These are phyloP conservation scores for Heliconius erato DNA, from an alignment of 2,888 invertebrate genomes.

Conservation along the genomic window DNA sequence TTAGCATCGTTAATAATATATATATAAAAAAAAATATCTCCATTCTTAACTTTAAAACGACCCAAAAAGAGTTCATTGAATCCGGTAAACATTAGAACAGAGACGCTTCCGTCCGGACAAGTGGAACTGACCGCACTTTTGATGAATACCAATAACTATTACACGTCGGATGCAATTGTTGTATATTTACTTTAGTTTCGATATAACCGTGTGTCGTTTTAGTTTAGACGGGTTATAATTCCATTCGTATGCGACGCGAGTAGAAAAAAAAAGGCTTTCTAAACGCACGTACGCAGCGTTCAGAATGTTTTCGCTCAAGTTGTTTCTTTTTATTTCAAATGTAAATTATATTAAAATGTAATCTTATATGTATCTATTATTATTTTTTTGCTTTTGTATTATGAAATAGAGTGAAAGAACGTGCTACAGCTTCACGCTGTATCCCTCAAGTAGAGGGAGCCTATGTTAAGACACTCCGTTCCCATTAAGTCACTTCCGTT, in stretches of 20 bases:
- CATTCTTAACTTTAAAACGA: conserved; percentile 56
- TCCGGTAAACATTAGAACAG: conserved; percentile 72
- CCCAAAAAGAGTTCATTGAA: conserved; percentile 77
- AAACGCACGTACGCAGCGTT: conserved; percentile 52
- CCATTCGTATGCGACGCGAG: conserved; percentile 53
- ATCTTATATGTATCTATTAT: neutral
- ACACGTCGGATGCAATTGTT: conserved; percentile 40
- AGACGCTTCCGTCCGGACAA: conserved; percentile 72
- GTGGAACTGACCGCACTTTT: conserved; percentile 60
- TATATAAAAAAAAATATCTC: conserved; percentile 28
- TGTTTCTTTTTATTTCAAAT: neutral
- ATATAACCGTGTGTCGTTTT: conserved; percentile 39
- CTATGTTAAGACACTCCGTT: too few relatives aligned
- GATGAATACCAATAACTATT: conserved; percentile 66
- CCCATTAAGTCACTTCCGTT: too few relatives aligned
- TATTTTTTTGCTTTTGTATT: neutral
- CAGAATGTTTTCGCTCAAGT: conserved; percentile 43
- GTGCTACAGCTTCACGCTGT: too few relatives aligned
- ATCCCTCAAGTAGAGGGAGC: too few relatives aligned
- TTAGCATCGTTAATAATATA: conserved; percentile 49
- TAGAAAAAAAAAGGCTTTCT: conserved; percentile 51
- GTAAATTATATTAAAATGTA: conserved; percentile 2
- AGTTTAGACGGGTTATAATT: conserved; percentile 52
- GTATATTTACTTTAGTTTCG: conserved; percentile 19
- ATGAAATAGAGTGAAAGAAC: too few relatives aligned